Evolutionary conservation across 2,113 vertebrate species (phyloP).

Genomic region (Aplodontia rufa): DNA sequence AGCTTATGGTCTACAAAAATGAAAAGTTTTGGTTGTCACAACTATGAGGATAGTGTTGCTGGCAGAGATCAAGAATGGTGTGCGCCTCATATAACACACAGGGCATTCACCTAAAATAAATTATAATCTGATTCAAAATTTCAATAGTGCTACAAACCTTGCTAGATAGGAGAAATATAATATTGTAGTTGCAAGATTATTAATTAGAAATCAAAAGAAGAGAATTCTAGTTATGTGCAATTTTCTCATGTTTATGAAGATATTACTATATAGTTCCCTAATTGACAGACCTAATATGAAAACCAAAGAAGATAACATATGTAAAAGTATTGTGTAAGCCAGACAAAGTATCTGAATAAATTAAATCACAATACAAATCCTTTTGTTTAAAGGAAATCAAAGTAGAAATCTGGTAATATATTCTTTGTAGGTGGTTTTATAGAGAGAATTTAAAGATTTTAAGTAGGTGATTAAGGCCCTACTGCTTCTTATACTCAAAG

Average conservation of each 20-base stretch:
- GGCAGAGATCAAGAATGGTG: background rate
- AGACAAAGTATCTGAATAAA: background rate
- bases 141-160: background rate
- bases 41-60: background rate
- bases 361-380: background rate
- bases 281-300: background rate
- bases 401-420: background rate
- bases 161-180: background rate
- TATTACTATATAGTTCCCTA: background rate
- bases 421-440: background rate
- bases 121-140: background rate
- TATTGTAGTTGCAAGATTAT: background rate
- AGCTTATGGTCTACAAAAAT: background rate
- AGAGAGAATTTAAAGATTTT: background rate
- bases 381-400: slow-evolving; percentile 5
- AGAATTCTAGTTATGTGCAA: background rate
- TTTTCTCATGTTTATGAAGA: background rate
- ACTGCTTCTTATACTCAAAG: background rate
- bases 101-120: background rate
- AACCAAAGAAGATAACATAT: background rate
- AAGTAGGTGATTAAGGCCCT: background rate
- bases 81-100: background rate
- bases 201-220: background rate
- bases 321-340: background rate
- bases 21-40: background rate